Evolutionary conservation across 2,797 vertebrate species (phyloP), one percentile per base, ranked within the genome.

Genomic region (Salarias fasciatus): DNA sequence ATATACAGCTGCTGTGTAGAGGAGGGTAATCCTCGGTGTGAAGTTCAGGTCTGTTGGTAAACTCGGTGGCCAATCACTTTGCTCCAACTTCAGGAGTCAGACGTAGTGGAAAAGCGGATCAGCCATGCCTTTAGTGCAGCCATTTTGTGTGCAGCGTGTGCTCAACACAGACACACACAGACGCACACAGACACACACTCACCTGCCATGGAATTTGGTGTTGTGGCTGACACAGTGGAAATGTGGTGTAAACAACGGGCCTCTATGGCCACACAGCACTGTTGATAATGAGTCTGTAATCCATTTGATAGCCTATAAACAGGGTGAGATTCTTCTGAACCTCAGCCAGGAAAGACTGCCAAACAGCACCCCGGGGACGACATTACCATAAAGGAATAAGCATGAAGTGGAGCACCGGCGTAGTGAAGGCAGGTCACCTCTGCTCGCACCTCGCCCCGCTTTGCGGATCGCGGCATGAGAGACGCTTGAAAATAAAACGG

Each of bases 231-330:
- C 75, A 63, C 58, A 55, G 71, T 63, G 36, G 58, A 85, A 77
- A 79, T 68, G 52, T 44, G 52, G 58, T 65, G 66, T 77, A 55
- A 81, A 80, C 30, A 43, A 53, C 66, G 57, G 69, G 56, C 58
- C 52, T 84, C 72, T 57, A 29, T 48, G 63, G 77, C 58, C 82
- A 61, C 54, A 73, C 49, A 11, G 67, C 51, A 44, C 57, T 67
- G 76, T 59, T 75, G 69, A 88, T 86, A 89, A 90, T 84, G 81
- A 80, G 63, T 70, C 76, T 86, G 69, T 84, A 90, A 88, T 86
- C 77, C 83, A 82, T 87, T 84, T 82, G 72, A 83, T 80, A 74
- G 70, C 63, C 77, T 68, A 66, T 84, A 80, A 85, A 85, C 79
- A 70, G 69, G 71, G 78, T 68, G 68, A 66, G 70, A 69, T 55